A percentile compares a stretch with the other conserved stretches of the same genome.
Evolutionary conservation across 2,113 vertebrate species (phyloP).

Genomic region (Suncus etruscus): DNA sequence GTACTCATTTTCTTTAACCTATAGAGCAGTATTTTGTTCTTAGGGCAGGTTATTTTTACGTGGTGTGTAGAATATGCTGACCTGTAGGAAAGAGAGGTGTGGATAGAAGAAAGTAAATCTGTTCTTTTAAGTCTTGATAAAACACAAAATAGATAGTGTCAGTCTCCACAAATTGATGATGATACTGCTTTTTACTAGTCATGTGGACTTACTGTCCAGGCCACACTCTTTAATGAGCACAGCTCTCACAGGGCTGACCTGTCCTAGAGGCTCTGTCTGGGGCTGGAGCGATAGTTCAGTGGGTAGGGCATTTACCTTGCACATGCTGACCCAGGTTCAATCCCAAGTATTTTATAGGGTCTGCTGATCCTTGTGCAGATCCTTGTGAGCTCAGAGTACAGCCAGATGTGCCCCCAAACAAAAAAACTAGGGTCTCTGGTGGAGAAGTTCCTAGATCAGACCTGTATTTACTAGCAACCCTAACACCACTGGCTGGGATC

Average conservation of each 20-base stretch:
- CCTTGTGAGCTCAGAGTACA: too few species aligned
- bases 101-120: neutral
- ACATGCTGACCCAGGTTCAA: too few species aligned
- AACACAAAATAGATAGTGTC: slow-evolving; percentile 28
- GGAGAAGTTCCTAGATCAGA: neutral
- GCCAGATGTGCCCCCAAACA: too few species aligned
- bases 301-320: too few species aligned
- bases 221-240: neutral
- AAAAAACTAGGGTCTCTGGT: neutral
- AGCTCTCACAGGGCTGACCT: neutral
- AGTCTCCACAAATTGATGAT: neutral
- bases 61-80: slow-evolving; percentile 32
- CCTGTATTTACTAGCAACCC: neutral
- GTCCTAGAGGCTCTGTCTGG: neutral
- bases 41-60: neutral
- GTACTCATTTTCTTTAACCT: neutral
- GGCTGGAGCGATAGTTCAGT: too few species aligned
- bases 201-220: neutral
- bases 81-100: slow-evolving; percentile 24
- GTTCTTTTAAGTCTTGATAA: slow-evolving; percentile 27
- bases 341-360: too few species aligned
- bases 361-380: too few species aligned
- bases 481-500: neutral
- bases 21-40: slow-evolving; percentile 4
- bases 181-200: neutral